phyloP scores from a whole-genome alignment of 2,113 vertebrate species.

The Limnothrissa miodon region DNA sequence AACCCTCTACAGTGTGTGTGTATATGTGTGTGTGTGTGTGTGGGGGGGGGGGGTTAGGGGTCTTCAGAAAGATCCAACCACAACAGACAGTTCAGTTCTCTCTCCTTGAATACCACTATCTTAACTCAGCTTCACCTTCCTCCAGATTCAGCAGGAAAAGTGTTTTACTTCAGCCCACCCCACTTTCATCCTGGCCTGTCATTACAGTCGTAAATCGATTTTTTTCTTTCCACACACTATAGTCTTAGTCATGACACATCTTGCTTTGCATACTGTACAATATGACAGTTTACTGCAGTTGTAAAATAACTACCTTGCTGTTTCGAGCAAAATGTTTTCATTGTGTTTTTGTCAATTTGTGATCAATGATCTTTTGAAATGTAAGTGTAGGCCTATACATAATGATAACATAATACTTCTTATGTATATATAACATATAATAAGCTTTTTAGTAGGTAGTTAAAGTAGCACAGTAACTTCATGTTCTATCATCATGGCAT shows the following conservation, averaged over 20 bases:
- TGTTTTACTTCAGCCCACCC: not conserved
- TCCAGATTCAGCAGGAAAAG: not conserved
- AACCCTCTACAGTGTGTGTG: not conserved
- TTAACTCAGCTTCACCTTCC: not conserved
- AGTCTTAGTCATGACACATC: not conserved
- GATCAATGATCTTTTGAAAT: no score
- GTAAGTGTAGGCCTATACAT: no score
- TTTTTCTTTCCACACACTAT: not conserved
- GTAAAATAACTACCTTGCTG: no score
- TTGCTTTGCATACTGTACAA: not conserved
- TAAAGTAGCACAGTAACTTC: no score
- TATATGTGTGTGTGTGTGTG: no score
- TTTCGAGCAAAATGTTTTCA: not conserved
- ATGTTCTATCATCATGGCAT: not conserved
- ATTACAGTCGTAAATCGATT: not conserved
- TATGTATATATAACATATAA: no score
- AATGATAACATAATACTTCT: no score
- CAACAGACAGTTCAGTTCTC: slow-evolving; percentile 1
- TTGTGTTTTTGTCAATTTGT: not conserved
- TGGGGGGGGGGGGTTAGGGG: not conserved
- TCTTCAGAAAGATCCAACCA: not conserved
- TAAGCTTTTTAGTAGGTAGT: no score
- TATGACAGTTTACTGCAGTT: no score
- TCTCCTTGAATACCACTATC: not conserved
- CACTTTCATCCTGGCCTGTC: not conserved